Base-by-base conservation (phyloP, 2,797 vertebrate genomes). In the Columba guinea region DNA sequence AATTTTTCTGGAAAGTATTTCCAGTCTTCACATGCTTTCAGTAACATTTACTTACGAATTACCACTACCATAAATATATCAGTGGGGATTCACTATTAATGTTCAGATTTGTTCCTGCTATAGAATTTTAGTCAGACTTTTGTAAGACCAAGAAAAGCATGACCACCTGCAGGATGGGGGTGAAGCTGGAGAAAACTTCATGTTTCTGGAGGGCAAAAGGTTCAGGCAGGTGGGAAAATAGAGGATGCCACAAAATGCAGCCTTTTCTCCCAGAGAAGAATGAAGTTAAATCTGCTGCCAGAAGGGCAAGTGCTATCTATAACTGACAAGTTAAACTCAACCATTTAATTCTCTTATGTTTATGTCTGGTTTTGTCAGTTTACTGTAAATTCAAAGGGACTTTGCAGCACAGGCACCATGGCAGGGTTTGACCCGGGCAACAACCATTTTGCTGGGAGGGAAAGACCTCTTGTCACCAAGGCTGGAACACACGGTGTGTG, bases 361-460 rank as follows among this genome's bases (percentile, higher is more conserved):
- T 95, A 90, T 95, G 96, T 94, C 95, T 93, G 53, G 30, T 93
- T 93, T 85, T 93, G 92, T 96, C 92, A 95, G 90, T 90, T 93
- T 94, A 74, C 63, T 77, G 65, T 86, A 80, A 92, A 96, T 91
- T 83, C 4, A 0, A 95, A 92, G 37, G 73, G 94, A 70, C 78
- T 95, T 94, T 82, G 28, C 90, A 82, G 56, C 63, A 81, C 59
- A 85, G 56, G 58, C 89, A 85, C 62, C 35, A 22, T 90, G 94
- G 93, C 94, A 92, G 52, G n/a, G 77, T 89, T 83, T 90, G 89
- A 96, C 89, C 78, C 3, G 0, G 62, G 56, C 80, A 75, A 55
- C 59, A 68, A 49, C 62, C 85, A 69, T 95, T 91, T 97, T 97
- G 96, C 96, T 96, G 78, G 87, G 85, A 94, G 93, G 92, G 83